These are phyloP conservation scores for Trochalopteron elliotii DNA, from an alignment of 2,113 vertebrate genomes.

Conservation along the genomic window DNA sequence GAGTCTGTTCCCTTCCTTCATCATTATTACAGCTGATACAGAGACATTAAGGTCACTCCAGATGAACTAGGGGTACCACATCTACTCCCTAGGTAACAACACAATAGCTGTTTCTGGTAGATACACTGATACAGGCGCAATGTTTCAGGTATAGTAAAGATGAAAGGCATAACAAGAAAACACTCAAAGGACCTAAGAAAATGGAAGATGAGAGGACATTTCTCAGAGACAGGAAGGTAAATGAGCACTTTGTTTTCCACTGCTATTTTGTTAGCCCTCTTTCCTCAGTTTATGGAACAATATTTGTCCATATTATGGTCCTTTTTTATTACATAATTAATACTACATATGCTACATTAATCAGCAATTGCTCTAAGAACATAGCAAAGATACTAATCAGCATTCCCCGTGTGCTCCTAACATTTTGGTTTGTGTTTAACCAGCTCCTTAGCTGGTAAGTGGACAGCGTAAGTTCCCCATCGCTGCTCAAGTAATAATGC, in stretches of 20 bases:
- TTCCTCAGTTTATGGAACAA: neutral
- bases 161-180: slow-evolving; percentile 4
- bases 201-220: neutral
- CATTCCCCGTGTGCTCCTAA: neutral
- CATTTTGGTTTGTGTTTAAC: neutral
- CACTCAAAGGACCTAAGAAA: slow-evolving; percentile 4
- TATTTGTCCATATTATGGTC: neutral
- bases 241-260: neutral
- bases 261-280: neutral
- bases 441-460: neutral
- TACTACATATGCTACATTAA: neutral
- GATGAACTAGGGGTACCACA: neutral
- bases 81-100: neutral
- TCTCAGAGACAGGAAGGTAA: neutral
- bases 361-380: neutral
- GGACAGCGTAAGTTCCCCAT: neutral
- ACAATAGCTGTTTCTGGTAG: neutral
- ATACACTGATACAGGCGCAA: neutral
- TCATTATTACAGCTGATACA: neutral
- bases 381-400: neutral
- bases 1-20: neutral
- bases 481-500: neutral
- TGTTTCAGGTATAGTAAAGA: neutral
- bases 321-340: slow-evolving; percentile 16
- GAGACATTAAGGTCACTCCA: neutral